phyloP scores from a whole-genome alignment of 2,797 vertebrate species.

The Ctenopoma kingsleyae region DNA sequence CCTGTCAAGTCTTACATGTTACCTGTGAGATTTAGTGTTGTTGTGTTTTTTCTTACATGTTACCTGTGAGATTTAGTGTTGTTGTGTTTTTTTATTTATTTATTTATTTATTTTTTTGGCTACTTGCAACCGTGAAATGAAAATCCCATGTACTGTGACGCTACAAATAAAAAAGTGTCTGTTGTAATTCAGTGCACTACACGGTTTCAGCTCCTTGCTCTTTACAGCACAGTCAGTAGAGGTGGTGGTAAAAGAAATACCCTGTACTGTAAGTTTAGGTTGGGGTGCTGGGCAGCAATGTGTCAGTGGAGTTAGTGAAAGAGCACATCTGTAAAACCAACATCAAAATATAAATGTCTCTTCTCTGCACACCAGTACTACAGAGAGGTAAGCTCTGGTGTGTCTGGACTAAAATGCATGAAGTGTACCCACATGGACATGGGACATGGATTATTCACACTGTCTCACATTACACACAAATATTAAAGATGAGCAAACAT shows the following conservation, averaged over 20 bases:
- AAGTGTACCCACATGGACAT: background rate
- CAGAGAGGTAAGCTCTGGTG: too few species aligned
- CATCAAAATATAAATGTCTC: too few species aligned
- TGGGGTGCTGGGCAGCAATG: background rate
- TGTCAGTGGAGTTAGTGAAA: background rate
- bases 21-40: background rate
- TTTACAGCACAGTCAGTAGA: background rate
- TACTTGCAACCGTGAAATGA: background rate
- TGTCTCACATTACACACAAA: constrained; percentile 16
- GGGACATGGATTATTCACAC: constrained; percentile 10
- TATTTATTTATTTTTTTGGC: constrained; percentile 1
- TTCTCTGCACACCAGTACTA: too few species aligned
- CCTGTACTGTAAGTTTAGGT: background rate
- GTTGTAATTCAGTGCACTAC: background rate
- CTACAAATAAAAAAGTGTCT: background rate
- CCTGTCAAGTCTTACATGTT: background rate
- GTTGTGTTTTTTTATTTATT: too few species aligned
- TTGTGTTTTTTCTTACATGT: too few species aligned
- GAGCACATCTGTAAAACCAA: background rate
- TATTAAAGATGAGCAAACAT: constrained; percentile 11
- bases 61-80: background rate
- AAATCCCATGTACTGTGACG: constrained; percentile 1
- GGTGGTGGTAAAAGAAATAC: background rate
- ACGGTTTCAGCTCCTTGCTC: background rate
- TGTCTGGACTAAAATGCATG: too few species aligned